These are phyloP conservation scores for Salminus brasiliensis DNA, from an alignment of 2,113 vertebrate genomes.

Conservation along the genomic window DNA sequence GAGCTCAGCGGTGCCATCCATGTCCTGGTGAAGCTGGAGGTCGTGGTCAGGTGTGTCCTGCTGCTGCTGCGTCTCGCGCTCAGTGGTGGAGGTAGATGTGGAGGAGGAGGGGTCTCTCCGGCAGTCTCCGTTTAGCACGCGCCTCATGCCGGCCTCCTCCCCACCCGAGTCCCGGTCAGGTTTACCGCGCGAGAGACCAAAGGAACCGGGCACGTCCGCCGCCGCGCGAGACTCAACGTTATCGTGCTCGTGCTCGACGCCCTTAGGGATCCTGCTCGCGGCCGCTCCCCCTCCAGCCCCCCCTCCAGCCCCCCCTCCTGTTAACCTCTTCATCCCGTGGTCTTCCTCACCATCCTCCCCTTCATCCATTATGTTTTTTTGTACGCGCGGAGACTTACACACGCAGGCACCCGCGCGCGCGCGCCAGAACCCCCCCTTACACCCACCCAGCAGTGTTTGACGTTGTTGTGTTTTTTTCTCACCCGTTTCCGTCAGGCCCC, in stretches of 20 bases:
- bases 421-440: background rate
- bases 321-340: slow-evolving; percentile 66
- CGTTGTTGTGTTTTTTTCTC: background rate
- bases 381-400: background rate
- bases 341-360: slow-evolving; percentile 72
- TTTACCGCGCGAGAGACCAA: background rate
- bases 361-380: slow-evolving; percentile 64
- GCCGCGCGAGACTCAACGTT: no score
- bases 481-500: background rate
- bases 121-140: slow-evolving; percentile 83
- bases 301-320: slow-evolving; percentile 76
- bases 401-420: background rate
- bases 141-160: slow-evolving; percentile 71
- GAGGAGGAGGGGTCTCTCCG: slow-evolving; percentile 76
- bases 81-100: slow-evolving; percentile 64
- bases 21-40: slow-evolving; percentile 51
- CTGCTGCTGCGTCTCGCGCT: slow-evolving; percentile 73
- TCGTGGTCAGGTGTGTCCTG: slow-evolving; percentile 54
- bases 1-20: slow-evolving; percentile 65
- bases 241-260: slow-evolving; percentile 64
- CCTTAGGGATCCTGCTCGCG: slow-evolving; percentile 69
- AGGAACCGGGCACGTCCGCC: slow-evolving; percentile 60
- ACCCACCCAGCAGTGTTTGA: background rate
- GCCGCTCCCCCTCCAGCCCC: slow-evolving; percentile 70
- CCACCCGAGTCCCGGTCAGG: background rate